These are phyloP conservation scores for Cynopterus sphinx DNA, from an alignment of 2,797 vertebrate genomes.

Conservation along the genomic window DNA sequence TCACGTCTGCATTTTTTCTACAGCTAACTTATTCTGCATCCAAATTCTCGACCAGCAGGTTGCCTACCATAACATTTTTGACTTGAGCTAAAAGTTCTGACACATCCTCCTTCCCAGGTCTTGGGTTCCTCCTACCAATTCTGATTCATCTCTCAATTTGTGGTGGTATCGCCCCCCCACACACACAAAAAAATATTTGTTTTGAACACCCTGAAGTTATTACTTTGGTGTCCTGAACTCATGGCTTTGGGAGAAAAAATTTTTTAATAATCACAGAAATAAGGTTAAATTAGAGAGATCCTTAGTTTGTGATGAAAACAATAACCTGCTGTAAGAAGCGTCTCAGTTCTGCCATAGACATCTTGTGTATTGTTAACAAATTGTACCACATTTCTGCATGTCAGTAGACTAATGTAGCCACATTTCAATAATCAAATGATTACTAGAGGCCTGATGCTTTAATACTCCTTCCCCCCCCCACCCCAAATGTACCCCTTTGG, in stretches of 20 bases:
- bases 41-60: background rate
- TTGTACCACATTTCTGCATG: background rate
- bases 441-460: background rate
- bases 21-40: background rate
- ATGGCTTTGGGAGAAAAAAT: background rate
- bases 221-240: background rate
- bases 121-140: background rate
- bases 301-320: background rate
- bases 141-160: background rate
- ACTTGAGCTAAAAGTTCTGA: background rate
- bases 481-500: background rate
- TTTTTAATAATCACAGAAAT: background rate
- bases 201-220: background rate
- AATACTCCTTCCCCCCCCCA: background rate
- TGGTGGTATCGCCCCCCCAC: background rate
- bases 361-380: background rate
- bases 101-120: background rate
- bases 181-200: background rate
- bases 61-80: background rate
- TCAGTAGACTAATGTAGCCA: background rate
- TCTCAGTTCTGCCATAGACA: background rate
- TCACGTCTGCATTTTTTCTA: background rate
- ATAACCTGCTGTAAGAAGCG: fast-evolving
- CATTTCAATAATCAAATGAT: background rate
- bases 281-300: background rate